These are phyloP conservation scores for Prunella fulvescens DNA, from an alignment of 2,113 vertebrate genomes.

Conservation along the genomic window DNA sequence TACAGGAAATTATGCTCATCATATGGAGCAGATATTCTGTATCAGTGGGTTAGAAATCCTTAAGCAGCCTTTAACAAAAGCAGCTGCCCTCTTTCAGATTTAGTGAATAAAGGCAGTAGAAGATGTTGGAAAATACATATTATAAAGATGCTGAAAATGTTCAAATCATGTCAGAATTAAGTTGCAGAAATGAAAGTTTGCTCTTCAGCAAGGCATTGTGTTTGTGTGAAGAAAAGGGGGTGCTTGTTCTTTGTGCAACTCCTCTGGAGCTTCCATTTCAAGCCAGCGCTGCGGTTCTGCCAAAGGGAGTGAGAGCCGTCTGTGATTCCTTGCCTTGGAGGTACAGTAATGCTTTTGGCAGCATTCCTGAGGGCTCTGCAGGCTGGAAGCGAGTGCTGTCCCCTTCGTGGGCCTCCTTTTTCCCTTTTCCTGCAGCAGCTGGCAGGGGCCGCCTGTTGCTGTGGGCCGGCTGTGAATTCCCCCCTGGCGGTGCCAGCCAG, in stretches of 20 bases:
- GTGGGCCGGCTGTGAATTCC: not conserved
- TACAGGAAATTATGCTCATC: not conserved
- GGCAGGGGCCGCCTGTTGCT: not conserved
- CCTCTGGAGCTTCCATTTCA: not conserved
- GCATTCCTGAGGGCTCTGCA: not conserved
- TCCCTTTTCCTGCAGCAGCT: constrained; percentile 2
- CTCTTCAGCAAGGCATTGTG: rapidly evolving
- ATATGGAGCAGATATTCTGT: not conserved
- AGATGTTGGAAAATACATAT: not conserved
- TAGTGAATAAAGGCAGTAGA: not conserved
- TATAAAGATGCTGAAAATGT: not conserved
- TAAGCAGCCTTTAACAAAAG: not conserved
- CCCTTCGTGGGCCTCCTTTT: not conserved
- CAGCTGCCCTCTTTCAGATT: not conserved
- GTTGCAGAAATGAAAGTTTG: not conserved
- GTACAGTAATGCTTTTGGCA: not conserved
- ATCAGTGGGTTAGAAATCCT: not conserved
- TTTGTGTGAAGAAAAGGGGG: not conserved
- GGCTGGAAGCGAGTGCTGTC: not conserved
- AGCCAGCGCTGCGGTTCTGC: not conserved
- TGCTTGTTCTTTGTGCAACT: not conserved
- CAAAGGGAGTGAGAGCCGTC: not conserved
- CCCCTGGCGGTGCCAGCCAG: not conserved
- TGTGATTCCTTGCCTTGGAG: not conserved
- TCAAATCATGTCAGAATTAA: rapidly evolving